Conservation (phyloP, 1,140 invertebrate species). For the Drosophila varians region DNA sequence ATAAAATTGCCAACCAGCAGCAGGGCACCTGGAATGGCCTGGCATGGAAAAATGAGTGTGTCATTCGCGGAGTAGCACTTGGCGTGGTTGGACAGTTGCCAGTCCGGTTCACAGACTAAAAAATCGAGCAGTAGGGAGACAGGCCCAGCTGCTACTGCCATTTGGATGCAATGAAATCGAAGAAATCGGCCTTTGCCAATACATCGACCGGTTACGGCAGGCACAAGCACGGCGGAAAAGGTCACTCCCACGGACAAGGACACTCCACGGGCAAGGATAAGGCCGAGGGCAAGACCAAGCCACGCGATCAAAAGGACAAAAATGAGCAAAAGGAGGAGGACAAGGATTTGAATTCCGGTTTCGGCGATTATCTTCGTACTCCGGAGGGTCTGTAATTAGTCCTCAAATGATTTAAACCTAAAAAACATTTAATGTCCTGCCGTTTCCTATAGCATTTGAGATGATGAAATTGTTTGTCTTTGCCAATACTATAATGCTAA, state of each 20-base stretch:
- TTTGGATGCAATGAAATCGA: slow-evolving; percentile 74
- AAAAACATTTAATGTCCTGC: neutral
- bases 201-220: slow-evolving; percentile 77
- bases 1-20: slow-evolving; percentile 52
- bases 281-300: slow-evolving; percentile 28
- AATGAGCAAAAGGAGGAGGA: slow-evolving; percentile 63
- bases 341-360: slow-evolving; percentile 78
- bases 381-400: slow-evolving; percentile 76
- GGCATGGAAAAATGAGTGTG: slow-evolving; percentile 13
- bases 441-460: slow-evolving; percentile 57
- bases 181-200: slow-evolving; percentile 75
- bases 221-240: slow-evolving; percentile 63
- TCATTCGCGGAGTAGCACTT: slow-evolving; percentile 52
- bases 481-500: slow-evolving; percentile 78
- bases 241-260: slow-evolving; percentile 40
- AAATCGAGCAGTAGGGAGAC: neutral
- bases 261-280: slow-evolving; percentile 48
- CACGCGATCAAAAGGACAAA: slow-evolving; percentile 19
- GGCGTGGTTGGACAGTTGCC: slow-evolving; percentile 29
- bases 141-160: neutral
- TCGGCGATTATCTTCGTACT: slow-evolving; percentile 78
- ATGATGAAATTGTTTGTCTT: slow-evolving; percentile 83
- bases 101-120: neutral
- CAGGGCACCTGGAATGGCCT: slow-evolving; percentile 14
- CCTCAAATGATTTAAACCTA: neutral